phyloP scores from a whole-genome alignment of 2,113 vertebrate genomes.

The Cettia cetti region DNA sequence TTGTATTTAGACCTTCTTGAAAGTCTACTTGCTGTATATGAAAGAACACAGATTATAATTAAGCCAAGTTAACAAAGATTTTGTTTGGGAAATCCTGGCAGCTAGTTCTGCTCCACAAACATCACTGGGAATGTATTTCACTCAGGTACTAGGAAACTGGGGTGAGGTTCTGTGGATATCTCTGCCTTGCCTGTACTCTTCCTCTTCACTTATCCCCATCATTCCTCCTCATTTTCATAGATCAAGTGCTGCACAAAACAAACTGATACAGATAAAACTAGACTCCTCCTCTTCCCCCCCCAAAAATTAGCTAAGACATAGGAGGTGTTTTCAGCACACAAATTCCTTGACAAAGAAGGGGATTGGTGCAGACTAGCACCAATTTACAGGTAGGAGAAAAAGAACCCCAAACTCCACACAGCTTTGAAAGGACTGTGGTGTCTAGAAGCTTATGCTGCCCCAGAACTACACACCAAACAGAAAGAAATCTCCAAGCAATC shows the following conservation, averaged over 20 bases:
- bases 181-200: neutral
- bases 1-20: neutral
- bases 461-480: neutral
- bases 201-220: neutral
- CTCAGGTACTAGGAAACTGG: neutral
- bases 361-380: neutral
- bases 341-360: neutral
- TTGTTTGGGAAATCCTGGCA: neutral
- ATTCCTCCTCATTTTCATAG: neutral
- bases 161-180: neutral
- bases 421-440: neutral
- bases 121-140: neutral
- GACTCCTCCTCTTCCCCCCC: accelerated
- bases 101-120: neutral
- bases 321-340: neutral
- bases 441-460: neutral
- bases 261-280: neutral
- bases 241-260: neutral
- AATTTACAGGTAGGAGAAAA: neutral
- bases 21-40: neutral
- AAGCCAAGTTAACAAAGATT: neutral
- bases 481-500: neutral
- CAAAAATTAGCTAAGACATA: neutral
- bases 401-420: neutral
- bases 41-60: neutral